Conservation (phyloP, 2,888 invertebrate species). For the Alviniconcha strummeri region DNA sequence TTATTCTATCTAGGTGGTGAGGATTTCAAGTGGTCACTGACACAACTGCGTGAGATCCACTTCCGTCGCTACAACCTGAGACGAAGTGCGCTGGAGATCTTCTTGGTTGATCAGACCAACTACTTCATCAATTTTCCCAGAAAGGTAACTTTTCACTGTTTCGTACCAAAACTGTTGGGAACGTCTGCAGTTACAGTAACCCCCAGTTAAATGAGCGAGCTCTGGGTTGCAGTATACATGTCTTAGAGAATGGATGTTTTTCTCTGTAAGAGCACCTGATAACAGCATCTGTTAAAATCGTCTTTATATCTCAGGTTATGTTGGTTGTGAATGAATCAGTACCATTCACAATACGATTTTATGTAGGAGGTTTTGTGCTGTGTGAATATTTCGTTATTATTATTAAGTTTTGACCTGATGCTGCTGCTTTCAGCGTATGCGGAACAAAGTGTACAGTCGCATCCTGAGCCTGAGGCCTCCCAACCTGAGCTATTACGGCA, state of each 20-base stretch:
- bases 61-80: constrained; percentile 80
- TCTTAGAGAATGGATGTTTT: background rate
- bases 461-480: constrained; percentile 79
- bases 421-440: constrained; percentile 52
- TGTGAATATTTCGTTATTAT: no score
- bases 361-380: no score
- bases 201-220: no score
- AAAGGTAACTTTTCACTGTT: constrained; percentile 73
- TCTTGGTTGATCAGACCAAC: constrained; percentile 80
- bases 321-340: no score
- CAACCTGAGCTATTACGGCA: constrained; percentile 78
- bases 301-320: no score
- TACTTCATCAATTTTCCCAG: constrained; percentile 81
- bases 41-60: constrained; percentile 80
- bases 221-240: background rate
- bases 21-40: constrained; percentile 76
- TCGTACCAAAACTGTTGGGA: no score
- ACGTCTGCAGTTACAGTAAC: no score
- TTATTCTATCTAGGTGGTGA: constrained; percentile 61
- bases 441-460: constrained; percentile 80
- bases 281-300: no score
- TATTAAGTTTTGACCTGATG: no score
- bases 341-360: no score
- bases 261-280: background rate
- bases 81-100: constrained; percentile 80